A percentile compares a stretch with the other conserved stretches of the same genome.
phyloP scores from a whole-genome alignment of 2,797 vertebrate genomes.

The Varecia variegata region DNA sequence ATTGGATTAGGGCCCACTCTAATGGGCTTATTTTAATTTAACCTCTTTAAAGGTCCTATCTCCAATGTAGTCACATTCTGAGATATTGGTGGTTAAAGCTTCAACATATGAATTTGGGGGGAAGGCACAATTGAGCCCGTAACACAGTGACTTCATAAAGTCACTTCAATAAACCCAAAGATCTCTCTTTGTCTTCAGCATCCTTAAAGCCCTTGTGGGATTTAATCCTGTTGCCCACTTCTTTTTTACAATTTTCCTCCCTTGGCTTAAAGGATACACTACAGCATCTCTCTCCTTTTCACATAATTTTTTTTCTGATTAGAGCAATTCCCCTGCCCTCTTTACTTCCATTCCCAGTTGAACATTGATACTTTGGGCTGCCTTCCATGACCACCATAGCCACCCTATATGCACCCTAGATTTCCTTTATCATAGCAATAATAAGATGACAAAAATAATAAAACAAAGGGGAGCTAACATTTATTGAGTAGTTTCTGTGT shows the following conservation, averaged over 20 bases:
- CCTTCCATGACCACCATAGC: not conserved
- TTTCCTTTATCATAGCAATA: not conserved
- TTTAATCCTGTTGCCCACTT: not conserved
- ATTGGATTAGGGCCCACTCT: not conserved
- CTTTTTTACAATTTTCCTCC: not conserved
- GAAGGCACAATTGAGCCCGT: not conserved
- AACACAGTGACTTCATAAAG: not conserved
- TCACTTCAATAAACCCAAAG: not conserved
- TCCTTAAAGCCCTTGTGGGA: not conserved
- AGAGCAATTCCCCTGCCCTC: not conserved
- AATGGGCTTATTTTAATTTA: not conserved
- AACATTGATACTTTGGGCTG: not conserved
- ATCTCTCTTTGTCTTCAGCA: not conserved
- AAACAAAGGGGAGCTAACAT: not conserved
- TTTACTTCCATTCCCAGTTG: not conserved
- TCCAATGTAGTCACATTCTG: not conserved
- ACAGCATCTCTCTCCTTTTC: not conserved
- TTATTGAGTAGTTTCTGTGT: not conserved
- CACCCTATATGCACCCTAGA: not conserved
- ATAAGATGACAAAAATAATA: not conserved
- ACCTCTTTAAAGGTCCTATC: not conserved
- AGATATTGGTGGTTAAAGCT: not conserved
- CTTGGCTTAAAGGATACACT: not conserved
- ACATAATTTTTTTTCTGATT: not conserved
- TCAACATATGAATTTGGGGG: not conserved